Conservation (phyloP, 2,888 invertebrate genomes). For the Pharmacophagus antenor region DNA sequence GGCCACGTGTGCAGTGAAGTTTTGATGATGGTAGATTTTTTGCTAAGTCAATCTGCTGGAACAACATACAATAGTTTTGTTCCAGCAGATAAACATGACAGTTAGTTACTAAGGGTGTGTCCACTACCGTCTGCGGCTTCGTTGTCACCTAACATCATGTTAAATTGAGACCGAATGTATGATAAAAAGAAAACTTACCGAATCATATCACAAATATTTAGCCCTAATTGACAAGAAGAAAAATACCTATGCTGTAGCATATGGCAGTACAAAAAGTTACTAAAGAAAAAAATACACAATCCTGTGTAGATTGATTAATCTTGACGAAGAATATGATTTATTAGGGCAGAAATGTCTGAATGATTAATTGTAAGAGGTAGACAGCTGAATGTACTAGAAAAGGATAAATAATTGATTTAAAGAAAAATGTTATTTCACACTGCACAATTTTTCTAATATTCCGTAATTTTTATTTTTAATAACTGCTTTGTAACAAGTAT, state of each 20-base stretch:
- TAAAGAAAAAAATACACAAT: not conserved
- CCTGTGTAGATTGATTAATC: slow-evolving; percentile 6
- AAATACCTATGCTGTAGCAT: not conserved
- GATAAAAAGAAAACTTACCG: too few relatives aligned
- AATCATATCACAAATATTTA: too few relatives aligned
- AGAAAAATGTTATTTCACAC: not conserved
- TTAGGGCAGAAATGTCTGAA: slow-evolving; percentile 4
- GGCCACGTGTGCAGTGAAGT: too few relatives aligned
- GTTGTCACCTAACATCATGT: too few relatives aligned
- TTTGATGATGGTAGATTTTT: too few relatives aligned
- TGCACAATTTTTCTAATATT: too few relatives aligned
- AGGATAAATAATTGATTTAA: not conserved
- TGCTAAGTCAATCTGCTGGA: too few relatives aligned
- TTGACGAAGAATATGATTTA: slow-evolving; percentile 8
- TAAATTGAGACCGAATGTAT: not conserved
- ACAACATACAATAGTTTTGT: too few relatives aligned
- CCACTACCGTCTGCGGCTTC: too few relatives aligned
- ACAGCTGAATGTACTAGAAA: not conserved
- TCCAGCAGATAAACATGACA: too few relatives aligned
- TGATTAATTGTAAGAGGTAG: slow-evolving; percentile 4
- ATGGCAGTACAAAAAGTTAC: not conserved
- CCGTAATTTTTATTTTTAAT: not conserved
- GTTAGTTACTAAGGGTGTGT: too few relatives aligned
- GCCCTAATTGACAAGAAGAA: not conserved
- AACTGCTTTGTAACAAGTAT: not conserved